These are phyloP conservation scores for Rapana venosa DNA, from an alignment of 2,888 invertebrate species.

Conservation along the genomic window DNA sequence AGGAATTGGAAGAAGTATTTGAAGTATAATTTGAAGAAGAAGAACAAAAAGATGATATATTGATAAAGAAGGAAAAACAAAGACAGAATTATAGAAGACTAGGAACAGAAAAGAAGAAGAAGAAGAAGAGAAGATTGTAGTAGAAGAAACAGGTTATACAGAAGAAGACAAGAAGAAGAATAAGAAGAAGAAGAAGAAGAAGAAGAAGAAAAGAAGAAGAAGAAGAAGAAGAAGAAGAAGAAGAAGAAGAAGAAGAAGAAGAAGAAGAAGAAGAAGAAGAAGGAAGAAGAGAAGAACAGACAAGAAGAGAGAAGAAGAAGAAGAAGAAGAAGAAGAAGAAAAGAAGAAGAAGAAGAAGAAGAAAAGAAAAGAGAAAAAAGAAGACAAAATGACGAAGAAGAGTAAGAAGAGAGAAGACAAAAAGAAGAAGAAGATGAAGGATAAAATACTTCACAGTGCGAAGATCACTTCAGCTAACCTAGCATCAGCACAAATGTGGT, in stretches of 20 bases:
- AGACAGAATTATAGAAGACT: no score
- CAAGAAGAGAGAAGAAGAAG: neutral
- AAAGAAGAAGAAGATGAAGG: neutral
- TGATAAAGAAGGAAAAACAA: no score
- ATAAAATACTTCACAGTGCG: no score
- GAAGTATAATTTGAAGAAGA: no score
- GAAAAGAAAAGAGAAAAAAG: neutral
- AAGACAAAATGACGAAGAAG: neutral
- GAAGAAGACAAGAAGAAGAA: neutral
- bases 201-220: constrained; percentile 6
- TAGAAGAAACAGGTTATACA: no score
- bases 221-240: constrained; percentile 31
- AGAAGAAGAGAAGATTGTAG: neutral
- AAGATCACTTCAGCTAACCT: no score
- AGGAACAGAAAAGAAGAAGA: neutral
- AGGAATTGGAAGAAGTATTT: no score
- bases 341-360: neutral
- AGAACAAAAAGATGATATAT: no score
- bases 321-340: neutral
- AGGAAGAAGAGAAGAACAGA: neutral
- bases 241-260: constrained; percentile 23
- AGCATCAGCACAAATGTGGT: no score
- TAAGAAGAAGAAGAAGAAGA: neutral
- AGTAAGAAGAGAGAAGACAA: neutral
- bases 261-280: neutral